Evolutionary conservation across 2,888 invertebrate genomes (phyloP).

Genomic region (Pandemis heparana): DNA sequence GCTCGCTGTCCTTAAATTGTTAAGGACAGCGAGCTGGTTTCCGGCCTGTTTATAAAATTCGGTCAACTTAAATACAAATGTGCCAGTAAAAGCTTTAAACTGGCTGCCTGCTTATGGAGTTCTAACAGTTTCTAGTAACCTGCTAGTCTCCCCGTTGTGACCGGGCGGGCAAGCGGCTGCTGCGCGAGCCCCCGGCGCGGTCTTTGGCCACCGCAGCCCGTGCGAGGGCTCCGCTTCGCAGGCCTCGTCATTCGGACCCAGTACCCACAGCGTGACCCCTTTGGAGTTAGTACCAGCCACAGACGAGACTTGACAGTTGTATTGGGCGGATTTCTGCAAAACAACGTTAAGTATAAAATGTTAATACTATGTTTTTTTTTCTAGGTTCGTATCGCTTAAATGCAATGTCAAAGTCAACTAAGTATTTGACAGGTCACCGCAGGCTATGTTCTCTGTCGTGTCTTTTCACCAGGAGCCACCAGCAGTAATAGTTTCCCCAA

Average conservation of each 20-base stretch:
- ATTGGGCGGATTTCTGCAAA: slow-evolving; percentile 90
- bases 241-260: slow-evolving; percentile 83
- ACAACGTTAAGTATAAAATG: too few species aligned
- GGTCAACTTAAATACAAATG: too few species aligned
- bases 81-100: too few species aligned
- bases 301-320: slow-evolving; percentile 90
- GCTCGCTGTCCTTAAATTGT: too few species aligned
- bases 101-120: neutral
- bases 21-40: too few species aligned
- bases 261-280: slow-evolving; percentile 88
- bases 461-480: neutral
- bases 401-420: too few species aligned
- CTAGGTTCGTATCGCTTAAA: too few species aligned
- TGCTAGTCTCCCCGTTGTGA: slow-evolving; percentile 76
- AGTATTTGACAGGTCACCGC: too few species aligned
- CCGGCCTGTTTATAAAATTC: too few species aligned
- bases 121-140: slow-evolving; percentile 54
- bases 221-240: slow-evolving; percentile 85
- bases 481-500: too few species aligned
- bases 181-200: slow-evolving; percentile 90
- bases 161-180: slow-evolving; percentile 80
- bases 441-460: too few species aligned
- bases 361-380: too few species aligned
- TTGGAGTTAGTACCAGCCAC: slow-evolving; percentile 78
- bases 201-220: slow-evolving; percentile 86